A percentile compares a stretch with the other conserved stretches of the same genome.
phyloP scores from a whole-genome alignment of 2,113 vertebrate species.

The Hucho hucho region DNA sequence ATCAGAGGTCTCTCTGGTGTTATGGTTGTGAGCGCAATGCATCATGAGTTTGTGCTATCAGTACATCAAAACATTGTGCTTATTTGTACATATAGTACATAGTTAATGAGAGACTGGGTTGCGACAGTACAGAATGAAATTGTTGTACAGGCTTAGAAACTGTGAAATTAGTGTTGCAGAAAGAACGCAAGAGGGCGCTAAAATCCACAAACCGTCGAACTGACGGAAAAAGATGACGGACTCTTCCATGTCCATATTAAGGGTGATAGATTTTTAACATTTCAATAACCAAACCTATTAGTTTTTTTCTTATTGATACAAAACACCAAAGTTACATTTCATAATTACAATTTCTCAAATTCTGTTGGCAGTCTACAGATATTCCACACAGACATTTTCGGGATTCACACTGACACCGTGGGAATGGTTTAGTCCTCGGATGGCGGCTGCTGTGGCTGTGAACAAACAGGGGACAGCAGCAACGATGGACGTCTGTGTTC shows the following conservation, averaged over 20 bases:
- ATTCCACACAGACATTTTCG: not conserved
- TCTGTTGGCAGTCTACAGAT: not conserved
- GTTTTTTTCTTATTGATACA: not conserved
- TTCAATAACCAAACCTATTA: not conserved
- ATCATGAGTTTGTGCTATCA: too few relatives aligned
- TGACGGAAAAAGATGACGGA: constrained; percentile 50
- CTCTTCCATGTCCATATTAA: constrained; percentile 18
- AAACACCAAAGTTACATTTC: not conserved
- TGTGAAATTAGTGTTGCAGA: not conserved
- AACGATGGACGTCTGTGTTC: constrained; percentile 72
- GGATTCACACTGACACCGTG: not conserved
- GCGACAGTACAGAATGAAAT: not conserved
- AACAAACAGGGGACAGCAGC: constrained; percentile 78
- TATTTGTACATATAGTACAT: too few relatives aligned
- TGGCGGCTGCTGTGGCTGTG: constrained; percentile 81
- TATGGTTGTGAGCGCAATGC: too few relatives aligned
- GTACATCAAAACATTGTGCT: too few relatives aligned
- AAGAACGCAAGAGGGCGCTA: not conserved
- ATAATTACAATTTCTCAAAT: not conserved
- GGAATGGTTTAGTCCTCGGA: constrained; percentile 57
- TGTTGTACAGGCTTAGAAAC: not conserved
- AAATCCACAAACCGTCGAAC: not conserved
- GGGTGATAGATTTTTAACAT: constrained; percentile 8
- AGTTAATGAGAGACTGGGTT: not conserved
- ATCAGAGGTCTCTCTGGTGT: too few relatives aligned